A percentile compares a stretch with the other conserved stretches of the same genome.
These are phyloP conservation scores for Agriopis leucophaearia DNA, from an alignment of 2,888 invertebrate species.

Conservation along the genomic window DNA sequence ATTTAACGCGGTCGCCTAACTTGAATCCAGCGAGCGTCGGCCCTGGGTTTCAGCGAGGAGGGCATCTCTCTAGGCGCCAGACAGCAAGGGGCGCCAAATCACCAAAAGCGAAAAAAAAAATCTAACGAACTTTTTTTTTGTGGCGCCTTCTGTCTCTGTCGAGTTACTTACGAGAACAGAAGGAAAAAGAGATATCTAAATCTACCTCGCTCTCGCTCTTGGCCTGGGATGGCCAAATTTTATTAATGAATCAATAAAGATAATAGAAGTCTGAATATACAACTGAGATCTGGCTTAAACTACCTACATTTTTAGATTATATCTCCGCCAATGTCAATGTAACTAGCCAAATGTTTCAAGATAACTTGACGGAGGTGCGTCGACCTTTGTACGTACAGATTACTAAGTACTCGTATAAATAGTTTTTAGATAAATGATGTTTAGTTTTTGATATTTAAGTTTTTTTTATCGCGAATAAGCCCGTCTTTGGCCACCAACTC, in stretches of 20 bases:
- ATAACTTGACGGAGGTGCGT: background rate
- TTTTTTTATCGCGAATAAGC: too few species aligned
- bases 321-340: conserved; percentile 11
- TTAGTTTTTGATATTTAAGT: background rate
- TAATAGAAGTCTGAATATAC: background rate
- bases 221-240: background rate
- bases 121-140: too few species aligned
- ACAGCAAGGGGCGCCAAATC: too few species aligned
- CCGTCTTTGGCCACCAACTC: too few species aligned
- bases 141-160: too few species aligned
- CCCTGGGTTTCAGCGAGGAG: too few species aligned
- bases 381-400: background rate
- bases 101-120: too few species aligned
- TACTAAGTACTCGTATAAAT: background rate
- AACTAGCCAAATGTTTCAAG: background rate
- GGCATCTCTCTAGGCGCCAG: too few species aligned
- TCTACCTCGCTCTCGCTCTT: background rate
- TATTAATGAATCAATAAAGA: background rate
- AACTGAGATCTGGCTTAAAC: background rate
- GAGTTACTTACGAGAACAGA: too few species aligned
- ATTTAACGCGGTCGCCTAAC: too few species aligned
- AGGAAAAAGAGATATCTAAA: too few species aligned
- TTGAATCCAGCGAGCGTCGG: too few species aligned
- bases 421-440: background rate
- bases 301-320: background rate